These are phyloP conservation scores for Heliconius erato DNA, from an alignment of 2,888 invertebrate species.

Conservation along the genomic window DNA sequence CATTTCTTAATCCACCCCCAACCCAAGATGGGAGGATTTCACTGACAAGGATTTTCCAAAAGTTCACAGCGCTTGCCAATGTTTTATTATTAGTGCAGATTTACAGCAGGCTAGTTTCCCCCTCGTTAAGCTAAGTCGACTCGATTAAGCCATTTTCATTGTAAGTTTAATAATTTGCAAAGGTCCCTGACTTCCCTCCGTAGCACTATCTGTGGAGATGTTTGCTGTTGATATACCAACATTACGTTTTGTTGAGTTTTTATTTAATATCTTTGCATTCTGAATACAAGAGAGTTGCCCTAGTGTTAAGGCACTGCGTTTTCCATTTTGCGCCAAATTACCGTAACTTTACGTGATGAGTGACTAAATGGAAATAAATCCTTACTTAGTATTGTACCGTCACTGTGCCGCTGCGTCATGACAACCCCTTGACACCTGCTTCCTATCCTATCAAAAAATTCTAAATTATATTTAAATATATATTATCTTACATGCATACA, in stretches of 20 bases:
- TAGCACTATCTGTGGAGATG: background rate
- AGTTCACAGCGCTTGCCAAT: conserved; percentile 13
- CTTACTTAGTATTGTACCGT: too few species aligned
- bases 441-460: background rate
- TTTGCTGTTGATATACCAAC: background rate
- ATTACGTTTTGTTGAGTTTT: too few species aligned
- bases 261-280: background rate
- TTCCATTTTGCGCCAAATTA: background rate
- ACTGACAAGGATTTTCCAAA: conserved; percentile 16
- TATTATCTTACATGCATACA: background rate
- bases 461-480: background rate
- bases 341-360: background rate
- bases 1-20: conserved; percentile 17
- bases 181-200: background rate
- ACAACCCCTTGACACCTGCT: too few species aligned
- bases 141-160: conserved; percentile 16
- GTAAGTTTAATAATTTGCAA: conserved; percentile 4
- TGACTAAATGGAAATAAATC: background rate
- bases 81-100: conserved; percentile 29
- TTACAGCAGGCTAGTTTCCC: background rate
- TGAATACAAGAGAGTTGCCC: too few species aligned
- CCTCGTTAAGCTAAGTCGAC: conserved; percentile 12
- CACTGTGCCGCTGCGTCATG: background rate
- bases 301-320: background rate
- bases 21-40: background rate